Percentiles rank a stretch among this genome's conserved stretches.
Conservation (phyloP, 2,797 vertebrate genomes). For the Chaetophractus vellerosus region DNA sequence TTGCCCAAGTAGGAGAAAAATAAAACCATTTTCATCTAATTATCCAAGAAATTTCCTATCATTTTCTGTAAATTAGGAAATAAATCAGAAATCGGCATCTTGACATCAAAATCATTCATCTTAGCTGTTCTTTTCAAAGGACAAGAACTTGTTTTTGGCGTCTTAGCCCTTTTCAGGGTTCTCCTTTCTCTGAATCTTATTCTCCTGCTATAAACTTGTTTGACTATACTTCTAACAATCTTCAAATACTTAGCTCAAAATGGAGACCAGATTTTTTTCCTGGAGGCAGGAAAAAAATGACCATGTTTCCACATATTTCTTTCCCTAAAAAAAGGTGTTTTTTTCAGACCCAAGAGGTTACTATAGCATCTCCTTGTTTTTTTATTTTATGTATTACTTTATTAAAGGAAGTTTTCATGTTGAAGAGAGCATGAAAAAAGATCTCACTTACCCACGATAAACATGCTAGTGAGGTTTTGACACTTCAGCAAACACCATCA, state of each 20-base stretch:
- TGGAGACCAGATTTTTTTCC: constrained; percentile 63
- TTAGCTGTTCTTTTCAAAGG: constrained; percentile 46
- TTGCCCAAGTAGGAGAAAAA: neutral
- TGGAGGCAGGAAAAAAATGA: constrained; percentile 55
- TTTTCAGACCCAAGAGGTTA: constrained; percentile 65
- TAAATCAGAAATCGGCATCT: constrained; percentile 37
- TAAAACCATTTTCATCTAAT: neutral
- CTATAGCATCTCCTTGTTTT: constrained; percentile 68
- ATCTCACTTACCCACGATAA: constrained; percentile 52
- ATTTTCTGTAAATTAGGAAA: constrained; percentile 54
- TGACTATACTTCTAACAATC: constrained; percentile 40
- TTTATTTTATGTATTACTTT: constrained; percentile 56
- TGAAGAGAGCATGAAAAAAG: constrained; percentile 60
- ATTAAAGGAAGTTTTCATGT: constrained; percentile 65
- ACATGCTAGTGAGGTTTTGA: constrained; percentile 79
- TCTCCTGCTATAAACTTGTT: constrained; percentile 8
- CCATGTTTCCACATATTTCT: constrained; percentile 64
- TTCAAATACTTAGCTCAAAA: constrained; percentile 66
- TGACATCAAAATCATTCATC: constrained; percentile 38
- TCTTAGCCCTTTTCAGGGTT: neutral
- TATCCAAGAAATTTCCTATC: constrained; percentile 46
- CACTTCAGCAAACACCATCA: constrained; percentile 52
- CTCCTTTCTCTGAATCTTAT: constrained; percentile 7
- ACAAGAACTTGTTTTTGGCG: constrained; percentile 2
- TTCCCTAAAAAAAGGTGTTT: constrained; percentile 66